These are phyloP conservation scores for Listronotus bonariensis DNA, from an alignment of 1,140 invertebrate species.

Conservation along the genomic window DNA sequence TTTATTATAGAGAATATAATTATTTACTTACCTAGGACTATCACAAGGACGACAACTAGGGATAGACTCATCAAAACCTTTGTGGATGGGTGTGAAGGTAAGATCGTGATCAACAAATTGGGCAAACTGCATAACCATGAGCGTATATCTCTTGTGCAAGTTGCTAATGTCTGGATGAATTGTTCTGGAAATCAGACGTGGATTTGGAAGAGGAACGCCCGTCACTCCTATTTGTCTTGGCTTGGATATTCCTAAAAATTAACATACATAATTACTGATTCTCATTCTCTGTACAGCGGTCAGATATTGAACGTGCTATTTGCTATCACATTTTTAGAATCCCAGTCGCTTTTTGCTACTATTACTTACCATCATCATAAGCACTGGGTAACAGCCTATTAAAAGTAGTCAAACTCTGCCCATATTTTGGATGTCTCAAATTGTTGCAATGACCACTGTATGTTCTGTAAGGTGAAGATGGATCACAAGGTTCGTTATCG, in stretches of 20 bases:
- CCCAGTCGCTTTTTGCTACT: too few species aligned
- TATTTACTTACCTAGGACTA: conserved; percentile 62
- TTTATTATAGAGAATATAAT: too few species aligned
- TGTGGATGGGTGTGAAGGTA: conserved; percentile 89
- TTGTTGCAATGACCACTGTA: conserved; percentile 92
- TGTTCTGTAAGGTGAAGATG: conserved; percentile 77
- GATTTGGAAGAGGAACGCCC: conserved; percentile 56
- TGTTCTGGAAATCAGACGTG: conserved; percentile 69
- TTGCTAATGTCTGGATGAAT: conserved; percentile 88
- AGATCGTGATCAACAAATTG: conserved; percentile 92
- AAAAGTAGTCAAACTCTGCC: conserved; percentile 84
- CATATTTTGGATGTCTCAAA: conserved; percentile 80
- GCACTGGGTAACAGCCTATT: conserved; percentile 81
- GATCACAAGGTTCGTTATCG: conserved; percentile 75
- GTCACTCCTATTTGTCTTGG: conserved; percentile 74
- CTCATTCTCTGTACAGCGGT: neutral
- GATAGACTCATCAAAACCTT: conserved; percentile 59
- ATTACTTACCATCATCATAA: conserved; percentile 80
- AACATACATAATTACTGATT: neutral
- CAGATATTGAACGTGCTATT: too few species aligned
- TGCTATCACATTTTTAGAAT: too few species aligned
- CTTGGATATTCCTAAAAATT: conserved; percentile 66
- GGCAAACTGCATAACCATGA: conserved; percentile 92
- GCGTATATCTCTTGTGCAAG: conserved; percentile 74
- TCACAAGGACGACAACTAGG: conserved; percentile 72